These are phyloP conservation scores for Caenorhabditis elegans DNA, from an alignment of 1,140 invertebrate genomes.

Conservation along the genomic window WBcel235 BX284606.5:14291001-14291500, in stretches of 20 bases:
- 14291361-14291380: no score
- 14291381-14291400: background rate
- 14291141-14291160: background rate
- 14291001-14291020: background rate
- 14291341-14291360: background rate
- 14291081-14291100: conserved; percentile 48
- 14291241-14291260: conserved; percentile 23
- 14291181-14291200: background rate
- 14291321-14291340: background rate
- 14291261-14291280: conserved; percentile 17
- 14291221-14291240: conserved; percentile 1
- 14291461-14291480: no score
- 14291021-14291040: conserved; percentile 33
- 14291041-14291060: conserved; percentile 42
- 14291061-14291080: conserved; percentile 43
- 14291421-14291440: no score
- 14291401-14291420: no score
- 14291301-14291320: no score
- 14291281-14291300: conserved; percentile 12
- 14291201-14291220: conserved; percentile 6
- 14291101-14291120: conserved; percentile 43
- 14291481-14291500: no score
- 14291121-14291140: conserved; percentile 12
- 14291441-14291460: no score
- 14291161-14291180: background rate